Evolutionary conservation across 2,888 invertebrate genomes (phyloP), one percentile per base, ranked within the genome.

Genomic region (Electrophaes corylata): DNA sequence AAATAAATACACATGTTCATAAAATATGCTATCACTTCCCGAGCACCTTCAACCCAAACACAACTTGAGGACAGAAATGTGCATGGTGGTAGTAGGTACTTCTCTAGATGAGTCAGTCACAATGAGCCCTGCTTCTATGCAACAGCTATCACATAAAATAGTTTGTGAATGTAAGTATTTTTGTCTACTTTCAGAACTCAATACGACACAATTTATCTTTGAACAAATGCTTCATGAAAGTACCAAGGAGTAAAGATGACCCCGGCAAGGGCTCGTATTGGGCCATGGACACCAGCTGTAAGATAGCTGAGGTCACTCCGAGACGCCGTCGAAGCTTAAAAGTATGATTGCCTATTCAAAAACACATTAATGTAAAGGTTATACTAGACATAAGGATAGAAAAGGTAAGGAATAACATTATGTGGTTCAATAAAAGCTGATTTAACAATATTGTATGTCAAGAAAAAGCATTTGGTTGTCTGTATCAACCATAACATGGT

Each of bases 141-240:
- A 29, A 2, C 26, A 10, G 10, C 26, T 29, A 3, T 29, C 26
- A 10, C 1, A 3, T 23, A 10, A 29, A 29, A 8, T 10, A 5
- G 23, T 23, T 23, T 23, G 1, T 23, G 4, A 3, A n/a, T n/a
- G n/a, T n/a, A 35, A 14, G 6, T 35, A 4, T 6, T 12, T n/a
- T 35, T 37, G 14, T 37, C 16, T 41, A 40, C 53, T 92, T 93
- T 4, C 91, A 95, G 95, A 95, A 95, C 80, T 95, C 95, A 43
- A 95, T 95, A 73, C 85, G 95, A 56, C 95, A 95, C 79, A 95
- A 95, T 76, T 81, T 95, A 68, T 95, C 95, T 0, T 83, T 95
- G 66, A 95, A 95, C 85, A 95, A 95, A 78, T 95, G 94, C 82
- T 95, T 95, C 85, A 93, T 93, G 81, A 95, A 95, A 81, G 94